Evolutionary conservation across 2,888 invertebrate species (phyloP), one percentile per base, ranked within the genome.

Genomic region (Caenorhabditis sp.): DNA sequence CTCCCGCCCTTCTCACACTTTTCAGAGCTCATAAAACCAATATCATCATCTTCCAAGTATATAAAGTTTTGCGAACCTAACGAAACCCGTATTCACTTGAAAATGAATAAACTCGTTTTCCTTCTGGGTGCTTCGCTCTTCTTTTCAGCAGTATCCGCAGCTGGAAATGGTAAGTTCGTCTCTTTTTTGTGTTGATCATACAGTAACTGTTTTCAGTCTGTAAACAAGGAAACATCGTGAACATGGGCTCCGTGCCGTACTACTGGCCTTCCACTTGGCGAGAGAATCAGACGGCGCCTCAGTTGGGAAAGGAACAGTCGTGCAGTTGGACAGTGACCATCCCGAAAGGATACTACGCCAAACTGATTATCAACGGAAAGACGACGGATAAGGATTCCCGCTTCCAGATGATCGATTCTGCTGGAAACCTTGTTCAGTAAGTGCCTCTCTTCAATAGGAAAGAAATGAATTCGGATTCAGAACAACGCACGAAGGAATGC

Each of bases 271-370:
- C 56, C 9, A 39, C 41, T 1, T 66, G 66, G 66, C 48, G 27
- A 26, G 56, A 56, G 41, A 56, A 66, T 39, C 30, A 46, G 13
- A 24, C 56, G 8, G 56, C 66, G 22, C 66, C 66, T 0, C n/a
- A 22, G 6, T 17, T 66, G 1, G 37, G 11, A n/a, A 27, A 30
- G 1, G 17, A 15, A 7, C 66, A 66, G 15, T 27, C 56, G 1
- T 66, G 66, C 30, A 58, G 66, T 50, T 66, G 66, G 66, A 39
- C 30, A 3, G 66, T 66, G 11, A 66, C 58, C 5, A 35, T 66
- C 22, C 66, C 66, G 22, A 7, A 26, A 0, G 66, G 66, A 48
- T 66, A 37, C 17, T 66, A 32, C 30, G 66, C 66, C 6, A 66
- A 50, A 17, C n/a, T 66, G 46, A 50, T 66, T 17, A 56, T 66